Conservation (phyloP, 2,888 invertebrate genomes). For the Ommatoiulus sabulosus region DNA sequence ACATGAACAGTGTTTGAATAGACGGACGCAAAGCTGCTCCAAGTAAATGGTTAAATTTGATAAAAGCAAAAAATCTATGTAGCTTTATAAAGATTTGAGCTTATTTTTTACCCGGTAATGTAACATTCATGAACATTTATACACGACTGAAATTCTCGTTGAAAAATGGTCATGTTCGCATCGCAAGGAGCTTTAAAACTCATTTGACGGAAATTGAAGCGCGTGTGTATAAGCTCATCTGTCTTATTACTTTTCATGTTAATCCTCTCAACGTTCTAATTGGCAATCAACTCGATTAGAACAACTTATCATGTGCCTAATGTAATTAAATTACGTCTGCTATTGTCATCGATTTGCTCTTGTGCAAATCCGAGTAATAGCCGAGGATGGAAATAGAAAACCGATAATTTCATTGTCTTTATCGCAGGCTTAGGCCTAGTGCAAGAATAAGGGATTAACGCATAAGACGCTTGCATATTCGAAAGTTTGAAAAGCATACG, state of each 20-base stretch:
- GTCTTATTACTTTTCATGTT: conserved; percentile 47
- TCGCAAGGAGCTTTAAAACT: conserved; percentile 25
- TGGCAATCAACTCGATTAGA: conserved; percentile 51
- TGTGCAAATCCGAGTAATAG: conserved; percentile 45
- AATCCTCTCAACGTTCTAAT: conserved; percentile 46
- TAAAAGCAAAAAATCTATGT: neutral
- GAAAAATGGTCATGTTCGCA: conserved; percentile 45
- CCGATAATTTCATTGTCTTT: conserved; percentile 45
- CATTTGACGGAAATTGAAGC: neutral
- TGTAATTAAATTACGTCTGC: conserved; percentile 54
- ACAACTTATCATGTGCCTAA: conserved; percentile 52
- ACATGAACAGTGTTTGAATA: neutral
- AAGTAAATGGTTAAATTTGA: neutral
- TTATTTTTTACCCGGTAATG: neutral
- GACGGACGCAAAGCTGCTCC: neutral
- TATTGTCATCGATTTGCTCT: conserved; percentile 47
- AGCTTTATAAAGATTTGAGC: neutral
- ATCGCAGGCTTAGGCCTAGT: neutral
- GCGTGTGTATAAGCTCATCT: conserved; percentile 45
- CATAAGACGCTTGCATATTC: conserved; percentile 30
- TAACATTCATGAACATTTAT: neutral
- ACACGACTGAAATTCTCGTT: neutral
- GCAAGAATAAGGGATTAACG: conserved; percentile 13
- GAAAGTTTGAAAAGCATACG: conserved; percentile 47
- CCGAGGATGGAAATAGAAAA: conserved; percentile 34